Base-by-base conservation (phyloP, 1,140 invertebrate species). In the Nebria ingens region DNA sequence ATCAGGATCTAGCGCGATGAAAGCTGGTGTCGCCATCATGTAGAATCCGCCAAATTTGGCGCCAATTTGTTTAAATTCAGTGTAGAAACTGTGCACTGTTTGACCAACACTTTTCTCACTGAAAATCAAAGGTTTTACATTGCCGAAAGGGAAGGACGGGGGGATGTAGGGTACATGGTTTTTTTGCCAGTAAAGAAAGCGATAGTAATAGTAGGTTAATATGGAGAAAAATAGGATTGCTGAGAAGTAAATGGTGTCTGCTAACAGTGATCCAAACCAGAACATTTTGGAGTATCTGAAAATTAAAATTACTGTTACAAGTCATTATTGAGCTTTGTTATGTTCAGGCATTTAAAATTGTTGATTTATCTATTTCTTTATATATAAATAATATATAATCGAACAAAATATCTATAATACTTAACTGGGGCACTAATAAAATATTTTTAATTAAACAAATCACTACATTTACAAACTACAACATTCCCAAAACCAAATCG, bases 1-100 rank as follows among this genome's bases (percentile, higher is more conserved):
- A 1, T 73, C 65, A 0, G 69, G 66, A 56, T 78, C 76, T 2
- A 72, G 66, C 1, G 76, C 11, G 1, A 79, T 19, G 0, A 79
- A 45, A 1, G 51, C 59, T 0, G 73, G 73, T n/a, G 65, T 64
- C 40, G 72, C 64, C 38, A 59, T 4, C 21, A 19, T 53, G 25
- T 23, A 53, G 2, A 53, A 25, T 29, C 52, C 52, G 19, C n/a
- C 25, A 21, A 54, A 50, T 23, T 59, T 62, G 6, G 52, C 12
- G 11, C 59, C 61, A 1, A 17, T 54, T 13, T 53, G 34, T 53
- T 56, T 61, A 23, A 62, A 56, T 54, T 56, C 21, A 21, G 54
- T 15, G 29, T 61, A 61, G 9, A 56, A 57, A 0, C 54, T 53
- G 20, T 56, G 54, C 19, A 53, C 53, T 4, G 50, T 20, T 2